Evolutionary conservation across 92 coral and sea anemone genomes (phyloP).

Genomic region (Muricea muricata): DNA sequence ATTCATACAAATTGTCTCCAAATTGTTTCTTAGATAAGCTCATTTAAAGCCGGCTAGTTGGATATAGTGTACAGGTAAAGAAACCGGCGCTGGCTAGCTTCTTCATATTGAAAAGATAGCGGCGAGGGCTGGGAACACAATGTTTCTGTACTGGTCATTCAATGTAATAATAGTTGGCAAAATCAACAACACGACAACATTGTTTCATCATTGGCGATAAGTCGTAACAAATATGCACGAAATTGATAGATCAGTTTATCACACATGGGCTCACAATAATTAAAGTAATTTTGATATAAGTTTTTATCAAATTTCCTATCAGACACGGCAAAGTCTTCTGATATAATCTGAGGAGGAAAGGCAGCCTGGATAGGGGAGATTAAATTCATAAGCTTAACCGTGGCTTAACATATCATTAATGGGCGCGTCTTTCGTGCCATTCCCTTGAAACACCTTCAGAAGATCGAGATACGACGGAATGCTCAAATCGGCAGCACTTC

Average conservation of each 20-base stretch:
- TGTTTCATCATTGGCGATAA: background rate
- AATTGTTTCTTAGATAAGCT: too few species aligned
- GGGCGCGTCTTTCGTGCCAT: background rate
- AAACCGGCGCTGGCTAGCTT: too few species aligned
- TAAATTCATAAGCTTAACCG: background rate
- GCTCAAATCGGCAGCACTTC: too few species aligned
- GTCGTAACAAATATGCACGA: background rate
- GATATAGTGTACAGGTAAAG: too few species aligned
- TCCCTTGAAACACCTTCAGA: background rate
- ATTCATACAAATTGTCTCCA: too few species aligned
- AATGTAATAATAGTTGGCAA: conserved; percentile 1
- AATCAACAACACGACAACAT: conserved; percentile 8
- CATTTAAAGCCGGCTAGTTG: too few species aligned
- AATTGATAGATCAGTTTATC: background rate
- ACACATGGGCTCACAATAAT: background rate
- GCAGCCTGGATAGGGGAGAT: conserved; percentile 10
- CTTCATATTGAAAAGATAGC: too few species aligned
- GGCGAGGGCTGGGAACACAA: too few species aligned
- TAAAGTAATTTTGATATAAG: background rate
- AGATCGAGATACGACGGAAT: background rate
- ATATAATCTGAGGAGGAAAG: background rate
- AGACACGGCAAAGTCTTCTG: background rate
- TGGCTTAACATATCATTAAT: background rate
- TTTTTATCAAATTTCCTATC: conserved; percentile 3
- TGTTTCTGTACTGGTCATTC: too few species aligned